Base-by-base conservation (phyloP, 2,888 invertebrate species). In the Habrosyne pyritoides region DNA sequence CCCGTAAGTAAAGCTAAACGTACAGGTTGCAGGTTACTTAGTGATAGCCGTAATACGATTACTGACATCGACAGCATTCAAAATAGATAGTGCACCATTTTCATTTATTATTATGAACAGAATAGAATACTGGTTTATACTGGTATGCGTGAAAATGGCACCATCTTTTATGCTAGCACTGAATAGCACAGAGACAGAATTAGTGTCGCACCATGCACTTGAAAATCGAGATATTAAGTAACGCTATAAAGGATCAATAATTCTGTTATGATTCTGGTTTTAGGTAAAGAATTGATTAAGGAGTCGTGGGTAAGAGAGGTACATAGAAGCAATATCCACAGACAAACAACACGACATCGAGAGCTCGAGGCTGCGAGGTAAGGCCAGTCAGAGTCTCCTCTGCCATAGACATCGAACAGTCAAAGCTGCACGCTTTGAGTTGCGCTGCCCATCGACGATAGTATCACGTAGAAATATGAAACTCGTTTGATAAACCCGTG, bases 351-450 rank as follows among this genome's bases (percentile, higher is more conserved):
- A 91, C 90, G 90, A 91, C 91, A 91, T 86, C 81, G 80, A 91
- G 86, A 91, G 87, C 88, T 87, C 81, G 82, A 81, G 86, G 84
- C 83, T 83, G 85, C 84, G 73, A 79, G 75, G 75, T 79, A 80
- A 85, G 83, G 84, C 81, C 77, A 75, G 75, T 83, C 72, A 77
- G 71, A 80, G 80, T 81, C 81, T 80, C 81, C 83, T 78, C 84
- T 84, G 87, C 84, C 80, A 81, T 79, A 82, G 84, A 91, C 91
- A 91, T 77, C 80, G 81, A 92, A 92, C 91, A 92, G 84, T 84
- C 84, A 92, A 91, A 92, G 91, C 91, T 80, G 79, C 77, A 83
- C 86, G 85, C 85, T 81, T 79, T 67, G 67, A 71, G 81, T 85
- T 85, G 77, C 87, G 82, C 81, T 87, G 89, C 89, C 82, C 89